Base-by-base conservation (phyloP, 2,113 vertebrate genomes). In the Tichodroma muraria region DNA sequence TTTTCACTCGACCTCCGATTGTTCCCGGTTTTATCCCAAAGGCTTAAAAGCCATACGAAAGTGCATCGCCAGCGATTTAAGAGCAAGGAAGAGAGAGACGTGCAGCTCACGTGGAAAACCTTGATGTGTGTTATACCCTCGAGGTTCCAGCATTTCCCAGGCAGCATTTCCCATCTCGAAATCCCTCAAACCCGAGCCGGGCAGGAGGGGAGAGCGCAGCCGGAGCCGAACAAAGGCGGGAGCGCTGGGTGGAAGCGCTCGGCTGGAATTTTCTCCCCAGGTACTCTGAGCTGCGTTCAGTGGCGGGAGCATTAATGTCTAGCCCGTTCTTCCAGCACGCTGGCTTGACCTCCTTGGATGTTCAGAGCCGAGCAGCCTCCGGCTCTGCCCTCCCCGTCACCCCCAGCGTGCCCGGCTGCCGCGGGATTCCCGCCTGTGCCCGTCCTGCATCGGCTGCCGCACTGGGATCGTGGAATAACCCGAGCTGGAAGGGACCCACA, bases 1-100 rank as follows among this genome's bases (percentile, higher is more conserved):
- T 94, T 89, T 87, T 80, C 94, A 69, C 70, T 94, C 72, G 93
- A 93, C 92, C 92, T 85, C 83, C 61, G 54, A 85, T 42, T 89
- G 80, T 88, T 93, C 84, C 93, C 93, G 21, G 5, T 65, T 93
- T 80, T 60, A 94, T 70, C 88, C 93, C 92, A 79, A 76, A 93
- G 78, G 85, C 87, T 73, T 52, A 44, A 89, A 50, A 86, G 56
- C 82, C 47, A 0, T 13, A 63, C 5, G n/a, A 68, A 91, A 94
- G 87, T 49, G 77, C 80, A 44, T 59, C 6, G 37, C 60, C 87
- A 93, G 82, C 80, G 15, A 38, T 84, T 79, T 75, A 20, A 17
- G n/a, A 66, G 83, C 35, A 13, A 70, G 76, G 66, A 61, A 49
- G 68, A 84, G 69, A 84, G 72, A 72, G 79, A 31, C 3, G 5